Conservation (phyloP, 2,113 vertebrate species). For the Muntiacus reevesi region DNA sequence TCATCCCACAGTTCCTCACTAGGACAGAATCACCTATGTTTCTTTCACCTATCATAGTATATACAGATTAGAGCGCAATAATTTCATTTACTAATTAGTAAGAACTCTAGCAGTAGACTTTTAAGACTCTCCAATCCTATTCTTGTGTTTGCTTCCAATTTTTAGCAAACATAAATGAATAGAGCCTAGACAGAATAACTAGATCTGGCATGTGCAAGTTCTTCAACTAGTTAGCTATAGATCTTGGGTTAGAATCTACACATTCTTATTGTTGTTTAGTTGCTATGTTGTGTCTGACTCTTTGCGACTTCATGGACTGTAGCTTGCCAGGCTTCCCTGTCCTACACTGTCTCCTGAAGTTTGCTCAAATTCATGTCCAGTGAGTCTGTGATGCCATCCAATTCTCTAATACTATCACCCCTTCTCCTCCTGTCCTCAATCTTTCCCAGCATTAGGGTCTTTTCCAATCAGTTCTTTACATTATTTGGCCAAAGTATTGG, state of each 20-base stretch:
- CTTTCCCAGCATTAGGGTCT: neutral
- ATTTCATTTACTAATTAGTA: neutral
- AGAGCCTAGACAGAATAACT: neutral
- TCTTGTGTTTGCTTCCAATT: neutral
- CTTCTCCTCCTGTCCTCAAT: neutral
- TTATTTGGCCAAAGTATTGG: neutral
- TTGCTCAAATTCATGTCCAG: neutral
- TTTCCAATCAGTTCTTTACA: neutral
- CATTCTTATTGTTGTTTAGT: neutral
- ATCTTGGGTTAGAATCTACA: neutral
- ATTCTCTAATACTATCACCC: neutral
- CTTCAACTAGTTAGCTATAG: neutral
- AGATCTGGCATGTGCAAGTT: neutral
- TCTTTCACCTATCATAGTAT: neutral
- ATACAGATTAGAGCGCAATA: neutral
- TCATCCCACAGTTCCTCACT: neutral
- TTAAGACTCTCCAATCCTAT: neutral
- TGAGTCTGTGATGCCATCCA: neutral
- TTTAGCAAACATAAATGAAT: neutral
- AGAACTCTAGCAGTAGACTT: neutral
- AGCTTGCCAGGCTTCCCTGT: neutral
- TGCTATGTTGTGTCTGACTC: neutral
- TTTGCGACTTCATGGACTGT: neutral
- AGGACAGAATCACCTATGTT: neutral
- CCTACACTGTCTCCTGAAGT: neutral